Conservation (phyloP, 2,113 vertebrate species). For the Herpetotheres cachinnans region DNA sequence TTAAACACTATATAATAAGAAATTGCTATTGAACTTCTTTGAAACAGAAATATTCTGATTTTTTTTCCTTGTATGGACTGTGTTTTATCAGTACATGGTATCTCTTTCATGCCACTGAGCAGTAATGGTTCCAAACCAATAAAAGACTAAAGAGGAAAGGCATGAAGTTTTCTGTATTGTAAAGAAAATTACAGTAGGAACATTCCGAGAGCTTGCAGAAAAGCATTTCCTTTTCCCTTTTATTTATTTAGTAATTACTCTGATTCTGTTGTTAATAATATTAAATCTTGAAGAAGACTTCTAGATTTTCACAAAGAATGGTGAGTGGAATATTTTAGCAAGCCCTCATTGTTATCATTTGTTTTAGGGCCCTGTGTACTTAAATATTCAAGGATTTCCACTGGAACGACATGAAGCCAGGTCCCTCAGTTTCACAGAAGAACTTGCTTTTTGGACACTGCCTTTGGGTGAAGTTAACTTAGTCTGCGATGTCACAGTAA, state of each 20-base stretch:
- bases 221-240: background rate
- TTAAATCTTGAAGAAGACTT: background rate
- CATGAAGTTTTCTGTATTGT: background rate
- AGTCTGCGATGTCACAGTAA: conserved; percentile 84
- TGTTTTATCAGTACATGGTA: background rate
- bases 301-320: background rate
- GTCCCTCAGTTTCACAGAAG: conserved; percentile 88
- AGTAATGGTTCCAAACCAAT: background rate
- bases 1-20: background rate
- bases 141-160: background rate
- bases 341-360: background rate
- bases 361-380: conserved; percentile 85
- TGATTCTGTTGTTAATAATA: background rate
- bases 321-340: background rate
- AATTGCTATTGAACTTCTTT: background rate
- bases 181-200: background rate
- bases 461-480: conserved; percentile 90
- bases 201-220: background rate
- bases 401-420: conserved; percentile 84
- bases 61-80: background rate
- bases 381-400: conserved; percentile 87
- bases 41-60: background rate
- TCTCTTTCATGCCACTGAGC: background rate
- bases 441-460: conserved; percentile 87
- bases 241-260: background rate